These are phyloP conservation scores for Zygogramma bicolorata DNA, from an alignment of 2,888 invertebrate species.

Conservation along the genomic window DNA sequence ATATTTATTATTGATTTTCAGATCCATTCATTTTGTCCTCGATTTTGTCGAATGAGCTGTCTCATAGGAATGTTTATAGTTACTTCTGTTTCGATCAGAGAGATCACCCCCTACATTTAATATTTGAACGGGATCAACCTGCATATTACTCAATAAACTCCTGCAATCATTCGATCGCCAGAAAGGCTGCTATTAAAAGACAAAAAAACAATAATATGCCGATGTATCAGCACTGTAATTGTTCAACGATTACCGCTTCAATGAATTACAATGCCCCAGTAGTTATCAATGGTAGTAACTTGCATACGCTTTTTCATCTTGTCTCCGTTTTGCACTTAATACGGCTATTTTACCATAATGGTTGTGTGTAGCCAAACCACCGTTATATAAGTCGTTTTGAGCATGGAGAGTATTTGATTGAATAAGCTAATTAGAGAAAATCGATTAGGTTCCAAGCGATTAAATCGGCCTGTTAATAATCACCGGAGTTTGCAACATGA, in stretches of 20 bases:
- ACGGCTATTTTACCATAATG: not conserved
- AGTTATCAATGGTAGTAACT: not conserved
- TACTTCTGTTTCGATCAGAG: too few species aligned
- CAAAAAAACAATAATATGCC: not conserved
- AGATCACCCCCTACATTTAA: too few species aligned
- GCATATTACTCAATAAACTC: not conserved
- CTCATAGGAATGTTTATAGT: too few species aligned
- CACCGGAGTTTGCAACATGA: not conserved
- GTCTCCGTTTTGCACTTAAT: not conserved
- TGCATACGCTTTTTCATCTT: slow-evolving; percentile 1
- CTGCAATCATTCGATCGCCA: not conserved
- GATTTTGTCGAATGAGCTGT: too few species aligned
- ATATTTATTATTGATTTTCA: too few species aligned
- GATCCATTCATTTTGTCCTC: too few species aligned
- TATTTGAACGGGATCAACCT: not conserved
- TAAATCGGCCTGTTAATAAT: not conserved
- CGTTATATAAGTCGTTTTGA: not conserved
- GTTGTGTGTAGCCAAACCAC: not conserved
- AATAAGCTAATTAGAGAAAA: not conserved
- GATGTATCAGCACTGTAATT: slow-evolving; percentile 4
- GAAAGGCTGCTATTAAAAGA: not conserved
- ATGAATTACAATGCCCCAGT: not conserved
- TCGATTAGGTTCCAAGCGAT: not conserved
- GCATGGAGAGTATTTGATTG: not conserved
- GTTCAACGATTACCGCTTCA: not conserved